Base-by-base conservation (phyloP, 2,888 invertebrate species). In the Psylliodes chrysocephalus region DNA sequence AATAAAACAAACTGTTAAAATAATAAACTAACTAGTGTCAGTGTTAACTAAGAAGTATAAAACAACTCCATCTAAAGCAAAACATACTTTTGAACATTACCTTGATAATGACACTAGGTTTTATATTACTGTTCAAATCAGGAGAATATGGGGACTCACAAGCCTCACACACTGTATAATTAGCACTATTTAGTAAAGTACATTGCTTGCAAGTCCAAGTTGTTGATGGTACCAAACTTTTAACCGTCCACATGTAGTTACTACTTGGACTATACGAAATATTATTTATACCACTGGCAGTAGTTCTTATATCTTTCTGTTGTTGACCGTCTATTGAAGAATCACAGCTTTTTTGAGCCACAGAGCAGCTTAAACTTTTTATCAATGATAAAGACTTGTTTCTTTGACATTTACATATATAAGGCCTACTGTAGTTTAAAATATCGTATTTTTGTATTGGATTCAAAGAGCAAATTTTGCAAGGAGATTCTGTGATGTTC, bases 151-250 rank as follows among this genome's bases (percentile, higher is more conserved):
- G 92, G 0, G 91, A 87, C 72, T 91, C 86, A 75, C 93, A 93
- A 0, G 91, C 90, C 73, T 90, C 90, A 79, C 93, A 93, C 64
- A 89, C 86, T 4, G 87, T 86, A 65, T 87, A 84, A 22, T 87
- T 86, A 0, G 86, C 86, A 54, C 88, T 85, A 82, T 93, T 93
- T 71, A 91, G 87, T 30, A 93, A 82, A 0, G 93, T 93, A 78
- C 93, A 93, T 74, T 90, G 87, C 71, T 86, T 86, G 76, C 91
- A 91, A 10, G 89, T 87, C 91, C 91, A 91, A 53, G 85, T 86
- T 63, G 69, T 61, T 64, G 72, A 69, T 59, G 75, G 69, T 64
- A 60, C 72, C 69, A 74, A 71, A 69, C 71, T 76, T 63, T 78
- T 79, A 15, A 77, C 70, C 54, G 76, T 77, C 79, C 81, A 82